Percentiles rank a stretch among this genome's conserved stretches.
Conservation (phyloP, 2,888 invertebrate genomes). For the Trypoxylon attenuatum region DNA sequence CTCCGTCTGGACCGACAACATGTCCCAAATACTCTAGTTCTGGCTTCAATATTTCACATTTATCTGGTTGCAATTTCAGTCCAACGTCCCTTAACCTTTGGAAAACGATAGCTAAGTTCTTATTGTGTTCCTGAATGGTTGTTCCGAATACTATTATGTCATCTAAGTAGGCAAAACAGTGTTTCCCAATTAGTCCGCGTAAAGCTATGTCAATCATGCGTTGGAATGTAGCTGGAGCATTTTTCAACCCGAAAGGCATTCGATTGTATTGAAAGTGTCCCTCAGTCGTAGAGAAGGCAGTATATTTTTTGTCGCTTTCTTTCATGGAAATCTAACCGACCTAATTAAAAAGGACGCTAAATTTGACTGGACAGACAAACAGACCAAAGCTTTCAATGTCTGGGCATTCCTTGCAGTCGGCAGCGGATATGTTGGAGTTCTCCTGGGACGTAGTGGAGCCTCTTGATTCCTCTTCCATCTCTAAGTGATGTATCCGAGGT, state of each 20-base stretch:
- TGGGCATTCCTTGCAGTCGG: no score
- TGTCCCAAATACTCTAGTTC: background rate
- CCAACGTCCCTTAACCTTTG: background rate
- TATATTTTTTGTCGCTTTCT: background rate
- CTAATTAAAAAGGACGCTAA: no score
- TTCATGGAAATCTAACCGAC: no score
- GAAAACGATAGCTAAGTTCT: background rate
- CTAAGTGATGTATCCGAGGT: no score
- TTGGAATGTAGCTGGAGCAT: constrained; percentile 13
- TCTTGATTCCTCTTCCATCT: no score
- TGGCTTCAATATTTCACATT: background rate
- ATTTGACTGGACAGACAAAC: no score
- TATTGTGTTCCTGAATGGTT: background rate
- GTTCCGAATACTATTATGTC: background rate
- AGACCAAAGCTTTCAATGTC: no score
- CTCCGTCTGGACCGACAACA: background rate
- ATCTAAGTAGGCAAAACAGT: background rate
- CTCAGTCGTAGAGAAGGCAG: constrained; percentile 6
- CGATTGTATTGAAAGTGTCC: constrained; percentile 10
- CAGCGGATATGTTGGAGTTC: no score
- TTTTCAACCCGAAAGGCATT: constrained; percentile 16
- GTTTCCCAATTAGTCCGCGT: background rate
- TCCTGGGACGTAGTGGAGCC: no score
- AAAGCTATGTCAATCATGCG: background rate
- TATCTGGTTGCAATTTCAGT: background rate